A percentile compares a stretch with the other conserved stretches of the same genome.
phyloP scores from a whole-genome alignment of 2,113 vertebrate genomes.

The Bombycilla garrulus region DNA sequence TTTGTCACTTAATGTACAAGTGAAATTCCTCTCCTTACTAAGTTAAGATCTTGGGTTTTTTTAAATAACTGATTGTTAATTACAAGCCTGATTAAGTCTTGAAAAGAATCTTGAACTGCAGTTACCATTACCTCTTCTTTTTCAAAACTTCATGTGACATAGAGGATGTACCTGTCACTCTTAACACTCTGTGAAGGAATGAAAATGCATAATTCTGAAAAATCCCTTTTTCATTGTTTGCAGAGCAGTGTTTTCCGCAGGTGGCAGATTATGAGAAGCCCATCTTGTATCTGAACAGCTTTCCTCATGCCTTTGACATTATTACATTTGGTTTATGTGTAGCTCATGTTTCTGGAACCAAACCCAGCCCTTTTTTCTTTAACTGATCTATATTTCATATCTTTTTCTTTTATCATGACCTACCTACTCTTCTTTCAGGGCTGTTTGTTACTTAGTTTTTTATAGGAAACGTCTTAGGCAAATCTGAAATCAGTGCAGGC shows the following conservation, averaged over 20 bases:
- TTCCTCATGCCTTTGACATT: background rate
- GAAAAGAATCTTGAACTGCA: background rate
- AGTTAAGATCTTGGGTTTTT: background rate
- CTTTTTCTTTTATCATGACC: background rate
- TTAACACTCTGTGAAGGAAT: background rate
- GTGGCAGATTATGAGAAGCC: background rate
- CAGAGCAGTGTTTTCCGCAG: background rate
- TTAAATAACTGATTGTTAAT: background rate
- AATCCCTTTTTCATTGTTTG: background rate
- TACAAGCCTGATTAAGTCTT: background rate
- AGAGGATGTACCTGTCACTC: background rate
- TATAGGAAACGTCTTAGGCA: background rate
- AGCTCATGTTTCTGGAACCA: background rate
- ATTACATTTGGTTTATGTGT: background rate
- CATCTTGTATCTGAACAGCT: background rate
- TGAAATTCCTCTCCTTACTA: background rate
- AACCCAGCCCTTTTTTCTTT: background rate
- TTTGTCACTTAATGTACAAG: background rate
- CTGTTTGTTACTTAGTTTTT: background rate
- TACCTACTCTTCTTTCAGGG: background rate
- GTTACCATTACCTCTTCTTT: background rate
- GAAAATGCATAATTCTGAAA: background rate
- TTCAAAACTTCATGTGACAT: background rate
- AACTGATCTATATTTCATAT: background rate
- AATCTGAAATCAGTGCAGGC: background rate